Evolutionary conservation across 1,140 invertebrate species (phyloP), one percentile per base, ranked within the genome.

Genomic region (Coptotermes formosanus): DNA sequence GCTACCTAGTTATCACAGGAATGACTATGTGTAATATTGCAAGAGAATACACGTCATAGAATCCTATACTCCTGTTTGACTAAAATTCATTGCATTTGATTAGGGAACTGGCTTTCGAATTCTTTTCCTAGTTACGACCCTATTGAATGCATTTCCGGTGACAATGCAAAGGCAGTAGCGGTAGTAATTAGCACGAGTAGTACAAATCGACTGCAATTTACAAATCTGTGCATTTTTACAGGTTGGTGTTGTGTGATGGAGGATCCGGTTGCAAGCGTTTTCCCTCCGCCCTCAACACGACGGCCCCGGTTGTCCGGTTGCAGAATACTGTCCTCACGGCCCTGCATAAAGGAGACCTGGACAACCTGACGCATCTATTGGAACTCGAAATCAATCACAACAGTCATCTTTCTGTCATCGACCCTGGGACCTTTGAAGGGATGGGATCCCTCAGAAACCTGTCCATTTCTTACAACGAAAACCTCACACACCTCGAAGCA

Each of bases 401-500:
- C 25, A 75, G n/a, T 75, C 25, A 30, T 75, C 64, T 75, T 25
- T 75, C 64, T 16, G 25, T 75, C 25, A 75, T 75, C 9, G n/a
- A 75, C 4, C 64, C n/a, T n/a, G 25, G 64, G 25, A 75, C 64
- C 11, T 75, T 75, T 25, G n/a, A 75, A 75, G n/a, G 25, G 25
- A 30, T 82, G 75, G 23, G 0, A 7, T 30, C 16, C 32, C 64
- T 81, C n/a, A 44, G 21, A 81, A 45, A 48, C 81, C 83, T 86
- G 1, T 86, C 86, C 6, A 64, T 86, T 25, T 86, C 82, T 4
- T 84, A 64, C 59, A 86, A 86, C 64, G 23, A 55, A 32, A 82
- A 64, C 44, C 86, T 86, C 25, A 83, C 21, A 59, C 43, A 45
- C 16, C 64, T 84, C n/a, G 83, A 44, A 25, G 44, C 83, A 19